phyloP scores from a whole-genome alignment of 2,113 vertebrate genomes.

The Rattus norvegicus region GRCr8 NC_086033.1:84175501-84176000 shows the following conservation, averaged over 20 bases:
- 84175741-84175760: neutral
- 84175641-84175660: neutral
- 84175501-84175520: neutral
- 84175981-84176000: neutral
- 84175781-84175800: neutral
- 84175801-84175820: constrained; percentile 42
- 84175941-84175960: neutral
- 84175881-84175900: constrained; percentile 30
- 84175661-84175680: constrained; percentile 2
- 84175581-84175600: neutral
- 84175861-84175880: neutral
- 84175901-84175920: constrained; percentile 58
- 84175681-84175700: neutral
- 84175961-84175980: neutral
- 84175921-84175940: constrained; percentile 32
- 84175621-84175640: neutral
- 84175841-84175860: neutral
- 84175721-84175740: neutral
- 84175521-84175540: constrained; percentile 1
- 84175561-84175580: neutral
- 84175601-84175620: neutral
- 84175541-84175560: constrained; percentile 15
- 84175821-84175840: constrained; percentile 43
- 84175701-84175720: neutral
- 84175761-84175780: neutral